These are phyloP conservation scores for Mormyrops boulengeri DNA, from an alignment of 2,797 vertebrate species.

Conservation along the genomic window DNA sequence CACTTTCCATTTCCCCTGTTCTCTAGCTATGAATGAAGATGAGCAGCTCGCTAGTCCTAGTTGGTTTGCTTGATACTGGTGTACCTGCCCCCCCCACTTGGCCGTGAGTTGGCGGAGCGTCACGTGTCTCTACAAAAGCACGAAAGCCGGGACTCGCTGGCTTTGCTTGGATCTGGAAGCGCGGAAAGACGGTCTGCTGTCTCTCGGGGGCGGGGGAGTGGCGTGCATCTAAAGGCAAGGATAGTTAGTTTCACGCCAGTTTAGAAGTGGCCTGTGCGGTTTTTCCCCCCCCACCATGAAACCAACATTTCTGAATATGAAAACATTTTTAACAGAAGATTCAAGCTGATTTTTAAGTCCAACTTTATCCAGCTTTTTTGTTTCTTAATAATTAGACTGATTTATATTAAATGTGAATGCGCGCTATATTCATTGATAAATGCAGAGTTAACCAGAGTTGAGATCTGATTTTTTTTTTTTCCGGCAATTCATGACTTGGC, in stretches of 20 bases:
- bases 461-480: background rate
- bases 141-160: background rate
- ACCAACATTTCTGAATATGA: background rate
- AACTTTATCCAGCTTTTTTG: background rate
- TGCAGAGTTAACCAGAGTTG: background rate
- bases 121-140: conserved; percentile 33
- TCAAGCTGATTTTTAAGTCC: background rate
- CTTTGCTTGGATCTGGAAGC: background rate
- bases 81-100: too few relatives aligned
- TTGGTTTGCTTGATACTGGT: background rate
- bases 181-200: background rate
- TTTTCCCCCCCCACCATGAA: background rate
- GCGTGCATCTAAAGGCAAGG: background rate
- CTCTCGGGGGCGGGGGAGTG: background rate
- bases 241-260: background rate
- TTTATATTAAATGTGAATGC: background rate
- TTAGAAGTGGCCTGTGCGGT: background rate
- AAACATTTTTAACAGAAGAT: background rate
- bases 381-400: background rate
- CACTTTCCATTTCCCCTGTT: background rate
- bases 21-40: background rate
- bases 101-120: conserved; percentile 13
- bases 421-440: background rate
- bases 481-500: background rate
- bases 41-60: background rate